Conservation (phyloP, 2,797 vertebrate species). For the Pipistrellus pipistrellus region DNA sequence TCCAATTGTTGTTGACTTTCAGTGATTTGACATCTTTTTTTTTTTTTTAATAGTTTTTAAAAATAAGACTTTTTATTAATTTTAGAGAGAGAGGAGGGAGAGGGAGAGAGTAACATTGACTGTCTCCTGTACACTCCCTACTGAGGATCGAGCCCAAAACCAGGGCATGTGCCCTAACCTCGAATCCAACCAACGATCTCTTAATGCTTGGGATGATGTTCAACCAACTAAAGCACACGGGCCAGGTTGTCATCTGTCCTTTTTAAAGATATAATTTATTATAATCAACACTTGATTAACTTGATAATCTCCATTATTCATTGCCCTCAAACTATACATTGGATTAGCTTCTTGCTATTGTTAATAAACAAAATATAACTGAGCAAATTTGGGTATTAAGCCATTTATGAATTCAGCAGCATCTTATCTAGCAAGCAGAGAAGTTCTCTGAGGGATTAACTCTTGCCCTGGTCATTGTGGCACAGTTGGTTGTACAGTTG, state of each 20-base stretch:
- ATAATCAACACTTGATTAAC: not conserved
- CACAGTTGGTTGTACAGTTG: not conserved
- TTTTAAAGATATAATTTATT: not conserved
- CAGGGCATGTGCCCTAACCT: not conserved
- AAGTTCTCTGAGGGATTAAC: not conserved
- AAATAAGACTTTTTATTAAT: not conserved
- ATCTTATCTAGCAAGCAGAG: not conserved
- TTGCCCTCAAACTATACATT: not conserved
- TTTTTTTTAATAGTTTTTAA: not conserved
- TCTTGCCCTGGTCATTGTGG: not conserved
- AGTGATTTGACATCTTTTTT: slow-evolving; percentile 41
- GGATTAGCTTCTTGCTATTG: slow-evolving; percentile 33
- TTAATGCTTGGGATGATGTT: not conserved
- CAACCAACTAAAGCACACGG: not conserved
- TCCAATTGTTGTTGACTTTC: slow-evolving; percentile 33
- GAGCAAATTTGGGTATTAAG: not conserved
- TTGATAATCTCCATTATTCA: not conserved
- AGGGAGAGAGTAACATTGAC: not conserved
- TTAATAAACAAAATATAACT: not conserved
- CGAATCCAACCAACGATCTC: not conserved
- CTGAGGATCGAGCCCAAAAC: not conserved
- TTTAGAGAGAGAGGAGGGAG: not conserved
- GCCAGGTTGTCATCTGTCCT: not conserved
- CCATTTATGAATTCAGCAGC: not conserved
- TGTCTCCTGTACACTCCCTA: not conserved